Conservation (phyloP, 2,888 invertebrate species). For the Dysmachus trigonus region DNA sequence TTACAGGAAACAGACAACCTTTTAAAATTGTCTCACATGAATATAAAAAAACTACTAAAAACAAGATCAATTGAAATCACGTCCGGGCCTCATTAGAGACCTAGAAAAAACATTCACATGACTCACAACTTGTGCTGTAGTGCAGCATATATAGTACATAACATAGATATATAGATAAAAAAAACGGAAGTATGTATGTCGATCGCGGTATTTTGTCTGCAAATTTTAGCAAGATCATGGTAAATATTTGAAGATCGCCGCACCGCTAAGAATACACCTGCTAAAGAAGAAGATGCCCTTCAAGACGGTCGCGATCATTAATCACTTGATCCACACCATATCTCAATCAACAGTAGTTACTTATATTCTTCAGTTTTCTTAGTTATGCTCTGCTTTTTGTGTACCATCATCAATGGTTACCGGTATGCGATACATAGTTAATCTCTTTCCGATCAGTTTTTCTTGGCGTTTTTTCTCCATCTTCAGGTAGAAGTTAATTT, state of each 20-base stretch:
- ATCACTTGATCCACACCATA: slow-evolving; percentile 11
- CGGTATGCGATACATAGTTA: neutral
- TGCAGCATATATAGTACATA: neutral
- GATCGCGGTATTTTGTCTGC: neutral
- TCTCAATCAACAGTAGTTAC: neutral
- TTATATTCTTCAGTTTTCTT: neutral
- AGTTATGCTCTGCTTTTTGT: neutral
- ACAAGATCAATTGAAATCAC: neutral
- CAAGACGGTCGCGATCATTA: neutral
- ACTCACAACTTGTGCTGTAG: neutral
- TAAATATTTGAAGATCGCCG: neutral
- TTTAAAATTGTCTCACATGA: neutral
- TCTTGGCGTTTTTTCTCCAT: neutral
- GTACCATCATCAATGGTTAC: neutral
- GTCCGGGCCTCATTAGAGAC: neutral
- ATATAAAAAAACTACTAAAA: neutral
- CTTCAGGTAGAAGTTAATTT: neutral
- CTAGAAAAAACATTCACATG: neutral
- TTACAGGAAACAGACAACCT: neutral
- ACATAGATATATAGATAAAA: neutral
- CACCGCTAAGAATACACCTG: neutral
- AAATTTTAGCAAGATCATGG: slow-evolving; percentile 17
- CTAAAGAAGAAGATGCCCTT: neutral
- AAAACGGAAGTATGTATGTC: neutral
- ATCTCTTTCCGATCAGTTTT: slow-evolving; percentile 19